Percentiles rank a stretch among this genome's conserved stretches.
Evolutionary conservation across 1,140 invertebrate species (phyloP).

Genomic region (Hydropsyche tenuis): DNA sequence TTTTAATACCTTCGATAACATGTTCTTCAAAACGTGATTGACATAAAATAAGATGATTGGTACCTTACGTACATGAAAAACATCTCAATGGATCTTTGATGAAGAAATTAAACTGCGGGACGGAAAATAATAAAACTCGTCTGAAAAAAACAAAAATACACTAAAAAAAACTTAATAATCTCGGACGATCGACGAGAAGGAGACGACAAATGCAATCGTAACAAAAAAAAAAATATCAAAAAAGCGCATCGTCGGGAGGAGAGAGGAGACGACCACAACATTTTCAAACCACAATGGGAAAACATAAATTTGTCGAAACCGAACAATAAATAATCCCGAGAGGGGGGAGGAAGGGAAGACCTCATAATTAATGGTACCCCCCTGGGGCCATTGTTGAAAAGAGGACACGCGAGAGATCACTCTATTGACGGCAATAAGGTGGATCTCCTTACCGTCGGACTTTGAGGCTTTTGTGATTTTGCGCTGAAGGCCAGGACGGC

Average conservation of each 20-base stretch:
- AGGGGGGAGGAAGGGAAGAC: no score
- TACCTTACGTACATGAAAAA: not conserved
- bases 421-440: slow-evolving; percentile 25
- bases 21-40: no score
- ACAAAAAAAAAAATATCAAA: slow-evolving; percentile 36
- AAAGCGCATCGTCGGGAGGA: not conserved
- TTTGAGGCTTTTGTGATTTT: no score
- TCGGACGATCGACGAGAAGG: not conserved
- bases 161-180: not conserved
- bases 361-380: slow-evolving; percentile 39
- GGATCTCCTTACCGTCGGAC: no score
- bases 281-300: slow-evolving; percentile 49
- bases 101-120: slow-evolving; percentile 29
- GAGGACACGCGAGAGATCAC: slow-evolving; percentile 10
- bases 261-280: slow-evolving; percentile 33
- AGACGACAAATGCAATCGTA: slow-evolving; percentile 44
- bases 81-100: slow-evolving; percentile 26
- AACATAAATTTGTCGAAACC: slow-evolving; percentile 51
- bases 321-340: slow-evolving; percentile 47
- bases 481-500: no score
- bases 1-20: no score
- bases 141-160: not conserved
- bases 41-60: no score
- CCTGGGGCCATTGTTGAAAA: slow-evolving; percentile 29
- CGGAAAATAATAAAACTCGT: not conserved